Base-by-base conservation (phyloP, 2,888 invertebrate species). In the Spodoptera littoralis region DNA sequence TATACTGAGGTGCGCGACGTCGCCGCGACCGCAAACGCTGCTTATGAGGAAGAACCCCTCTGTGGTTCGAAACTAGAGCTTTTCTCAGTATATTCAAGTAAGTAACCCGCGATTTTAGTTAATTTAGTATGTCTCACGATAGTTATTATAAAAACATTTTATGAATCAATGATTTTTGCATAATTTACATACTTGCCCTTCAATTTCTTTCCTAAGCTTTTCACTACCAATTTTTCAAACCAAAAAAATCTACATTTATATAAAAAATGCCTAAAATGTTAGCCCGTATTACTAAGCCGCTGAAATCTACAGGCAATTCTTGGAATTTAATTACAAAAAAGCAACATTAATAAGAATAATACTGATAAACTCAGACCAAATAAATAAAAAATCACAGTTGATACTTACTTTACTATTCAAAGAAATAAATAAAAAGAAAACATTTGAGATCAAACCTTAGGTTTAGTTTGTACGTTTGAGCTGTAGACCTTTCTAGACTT, bases 391-490 rank as follows among this genome's bases (percentile, higher is more conserved):
- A 74, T 76, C 63, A 79, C 70, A 77, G 62, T 45, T 59, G 24
- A 43, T 55, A 47, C 49, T 76, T 70, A 64, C 44, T 66, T 30
- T 22, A 53, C 48, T 68, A 18, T 18, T 18, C 1, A 69, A 67
- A 68, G 58, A 67, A 67, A 64, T 59, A 51, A 70, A 70, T 30
- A 2, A 61, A 73, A 67, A 67, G 3, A 54, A 68, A 57, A 59
- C 56, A 58, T 52, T 59, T 65, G 75, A 70, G 70, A 70, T 76
- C 77, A 67, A 72, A 74, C 65, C 53, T 60, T 60, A 47, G 8
- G 24, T 42, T 53, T 36, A 48, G 41, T 55, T 44, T 24, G 43
- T 57, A 49, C 2, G 11, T 60, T 63, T 73, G 57, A 53, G 60
- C 57, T 63, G 36, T 45, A 42, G 46, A 45, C 57, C 22, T 18